Evolutionary conservation across 2,797 vertebrate species (phyloP), one percentile per base, ranked within the genome.

Genomic region (Lacerta bilineata): DNA sequence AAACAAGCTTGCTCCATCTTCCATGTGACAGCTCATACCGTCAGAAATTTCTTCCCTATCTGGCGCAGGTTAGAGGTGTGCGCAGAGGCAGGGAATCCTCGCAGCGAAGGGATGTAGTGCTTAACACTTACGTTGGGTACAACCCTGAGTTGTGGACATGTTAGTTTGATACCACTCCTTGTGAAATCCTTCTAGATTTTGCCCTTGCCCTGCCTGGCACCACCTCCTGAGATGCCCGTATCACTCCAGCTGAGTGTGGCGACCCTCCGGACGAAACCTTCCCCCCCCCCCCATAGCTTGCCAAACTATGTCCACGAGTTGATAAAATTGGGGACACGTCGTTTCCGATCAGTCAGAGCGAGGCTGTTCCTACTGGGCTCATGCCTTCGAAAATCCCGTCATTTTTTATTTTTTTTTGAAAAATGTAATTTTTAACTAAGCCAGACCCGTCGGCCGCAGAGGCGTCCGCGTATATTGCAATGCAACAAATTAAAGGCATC

Each of bases 401-500:
- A 11, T 64, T 61, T 41, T 39, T n/a, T 23, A 33, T 33, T 33
- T 33, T 33, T 33, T 33, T 33, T 33, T 33, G 20, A 76, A 64
- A 72, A 18, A 61, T 75, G 41, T 81, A 29, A 11, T 18, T 83
- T 76, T 83, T 69, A 83, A 80, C 69, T 39, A 50, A 80, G 36
- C 41, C 27, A 46, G 59, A 75, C 68, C 66, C 55, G 68, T 74
- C 77, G 11, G 8, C 77, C 39, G 75, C 50, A 15, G 50, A 85
- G 36, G 59, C 25, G 23, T 25, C 69, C 66, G 10, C 9, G 64
- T 66, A 10, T 33, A 85, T 64, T 66, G 59, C 68, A 23, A 29
- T 3, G 69, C 77, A 75, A 66, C 83, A 89, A 85, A 87, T 72
- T 15, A 81, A 88, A 17, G 33, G 43, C 2, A 90, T 90, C 25